phyloP scores from a whole-genome alignment of 2,888 invertebrate species.

The Hydriomena furcata region DNA sequence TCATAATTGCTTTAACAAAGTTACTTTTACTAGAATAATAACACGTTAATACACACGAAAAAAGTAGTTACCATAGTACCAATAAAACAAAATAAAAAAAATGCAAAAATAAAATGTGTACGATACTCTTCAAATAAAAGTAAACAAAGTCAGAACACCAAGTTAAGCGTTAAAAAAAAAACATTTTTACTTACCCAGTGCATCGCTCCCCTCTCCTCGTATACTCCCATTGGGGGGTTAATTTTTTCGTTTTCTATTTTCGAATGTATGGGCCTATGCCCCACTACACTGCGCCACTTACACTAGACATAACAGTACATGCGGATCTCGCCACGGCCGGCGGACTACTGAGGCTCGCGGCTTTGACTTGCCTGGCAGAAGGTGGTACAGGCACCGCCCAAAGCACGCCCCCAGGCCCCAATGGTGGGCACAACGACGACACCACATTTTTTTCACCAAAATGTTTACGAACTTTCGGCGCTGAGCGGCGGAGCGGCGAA shows the following conservation, averaged over 20 bases:
- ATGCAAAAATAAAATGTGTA: neutral
- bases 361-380: slow-evolving; percentile 40
- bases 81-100: neutral
- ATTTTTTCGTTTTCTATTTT: slow-evolving; percentile 80
- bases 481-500: slow-evolving; percentile 17
- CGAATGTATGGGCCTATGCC: slow-evolving; percentile 78
- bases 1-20: too few relatives aligned
- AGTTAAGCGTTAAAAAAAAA: slow-evolving; percentile 16
- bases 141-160: slow-evolving; percentile 12
- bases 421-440: slow-evolving; percentile 41
- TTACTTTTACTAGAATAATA: too few relatives aligned
- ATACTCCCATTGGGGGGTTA: slow-evolving; percentile 94
- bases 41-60: neutral
- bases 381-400: slow-evolving; percentile 40
- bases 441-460: slow-evolving; percentile 42
- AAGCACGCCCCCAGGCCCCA: slow-evolving; percentile 50
- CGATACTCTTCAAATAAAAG: slow-evolving; percentile 2
- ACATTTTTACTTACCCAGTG: slow-evolving; percentile 89
- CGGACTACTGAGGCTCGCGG: slow-evolving; percentile 46
- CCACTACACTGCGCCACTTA: slow-evolving; percentile 77
- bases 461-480: slow-evolving; percentile 46
- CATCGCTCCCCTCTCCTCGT: slow-evolving; percentile 95
- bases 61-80: neutral
- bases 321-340: slow-evolving; percentile 70
- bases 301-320: slow-evolving; percentile 61